Percentiles rank a stretch among this genome's conserved stretches.
Evolutionary conservation across 2,797 vertebrate genomes (phyloP).

Genomic region (Thaleichthys pacificus): DNA sequence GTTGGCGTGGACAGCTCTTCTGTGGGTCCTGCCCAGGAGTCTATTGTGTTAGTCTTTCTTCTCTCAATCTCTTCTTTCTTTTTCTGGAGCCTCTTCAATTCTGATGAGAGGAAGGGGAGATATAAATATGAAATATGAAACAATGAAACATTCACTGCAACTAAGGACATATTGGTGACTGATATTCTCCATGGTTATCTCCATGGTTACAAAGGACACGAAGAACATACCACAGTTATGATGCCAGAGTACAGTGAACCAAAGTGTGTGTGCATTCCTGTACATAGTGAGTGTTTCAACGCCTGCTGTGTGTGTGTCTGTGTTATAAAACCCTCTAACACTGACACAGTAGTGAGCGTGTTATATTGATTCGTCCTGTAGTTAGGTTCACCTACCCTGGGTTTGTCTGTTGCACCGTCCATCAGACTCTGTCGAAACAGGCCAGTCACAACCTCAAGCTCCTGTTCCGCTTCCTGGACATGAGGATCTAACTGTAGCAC

Average conservation of each 20-base stretch:
- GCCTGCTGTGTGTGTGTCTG: background rate
- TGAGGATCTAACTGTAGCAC: constrained; percentile 85
- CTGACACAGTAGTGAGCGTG: background rate
- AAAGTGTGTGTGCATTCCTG: background rate
- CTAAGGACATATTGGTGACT: background rate
- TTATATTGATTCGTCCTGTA: background rate
- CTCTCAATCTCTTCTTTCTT: background rate
- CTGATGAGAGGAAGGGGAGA: background rate
- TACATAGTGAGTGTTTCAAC: background rate
- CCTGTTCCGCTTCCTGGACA: constrained; percentile 83
- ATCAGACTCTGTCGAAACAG: constrained; percentile 71
- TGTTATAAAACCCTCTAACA: no score
- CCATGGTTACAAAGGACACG: background rate
- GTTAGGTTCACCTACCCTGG: constrained; percentile 32
- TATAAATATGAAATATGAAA: no score
- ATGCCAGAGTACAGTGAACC: background rate
- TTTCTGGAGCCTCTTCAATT: background rate
- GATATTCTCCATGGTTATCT: background rate
- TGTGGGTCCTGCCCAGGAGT: background rate
- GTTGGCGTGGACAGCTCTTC: background rate
- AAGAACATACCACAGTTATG: background rate
- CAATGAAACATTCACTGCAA: no score
- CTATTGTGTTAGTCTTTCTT: background rate
- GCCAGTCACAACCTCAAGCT: constrained; percentile 81
- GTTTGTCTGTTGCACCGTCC: constrained; percentile 39